Base-by-base conservation (phyloP, 2,113 vertebrate genomes). In the Siphamia tubifer region DNA sequence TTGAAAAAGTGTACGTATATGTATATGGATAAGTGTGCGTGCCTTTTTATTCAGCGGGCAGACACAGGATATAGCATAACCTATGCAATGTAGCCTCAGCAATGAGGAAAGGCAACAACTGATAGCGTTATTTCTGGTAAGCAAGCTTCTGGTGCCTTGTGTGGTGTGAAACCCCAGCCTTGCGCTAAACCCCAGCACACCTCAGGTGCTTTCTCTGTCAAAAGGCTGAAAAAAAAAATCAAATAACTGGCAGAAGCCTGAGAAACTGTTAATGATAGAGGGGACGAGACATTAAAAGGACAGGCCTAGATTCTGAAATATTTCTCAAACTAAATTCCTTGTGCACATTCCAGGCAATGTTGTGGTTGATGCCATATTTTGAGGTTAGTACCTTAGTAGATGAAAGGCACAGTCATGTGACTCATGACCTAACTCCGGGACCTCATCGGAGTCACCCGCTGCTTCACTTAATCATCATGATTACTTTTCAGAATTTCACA, bases 51-150 rank as follows among this genome's bases (percentile, higher is more conserved):
- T 70, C 53, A 66, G 48, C 62, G 54, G 62, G 70, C 38, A 74
- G 63, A 84, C 53, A 89, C 89, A 92, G 89, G 84, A 89, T 91
- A 89, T 87, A 56, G 69, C 60, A 79, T 58, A 79, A 68, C 54
- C 56, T 20, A 52, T 42, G 15, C 57, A 73, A 44, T 73, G 24
- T 78, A 81, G 68, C 73, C 67, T 85, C 53, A 77, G 70, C 16
- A 9, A 77, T 80, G 79, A 87, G 83, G 81, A 85, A 72, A 87
- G 57, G 74, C 79, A 84, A 71, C 61, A 85, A 51, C 43, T 0
- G 77, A 74, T 47, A 78, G 65, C 56, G 34, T 80, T 85, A 85
- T 75, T 90, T 90, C 87, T 89, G 87, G 87, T 90, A 90, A 90
- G 75, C n/a, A 8, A 34, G 73, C 30, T 57, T 52, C 55, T 53